These are phyloP conservation scores for Platerodrilus igneus DNA, from an alignment of 2,888 invertebrate genomes.

Conservation along the genomic window DNA sequence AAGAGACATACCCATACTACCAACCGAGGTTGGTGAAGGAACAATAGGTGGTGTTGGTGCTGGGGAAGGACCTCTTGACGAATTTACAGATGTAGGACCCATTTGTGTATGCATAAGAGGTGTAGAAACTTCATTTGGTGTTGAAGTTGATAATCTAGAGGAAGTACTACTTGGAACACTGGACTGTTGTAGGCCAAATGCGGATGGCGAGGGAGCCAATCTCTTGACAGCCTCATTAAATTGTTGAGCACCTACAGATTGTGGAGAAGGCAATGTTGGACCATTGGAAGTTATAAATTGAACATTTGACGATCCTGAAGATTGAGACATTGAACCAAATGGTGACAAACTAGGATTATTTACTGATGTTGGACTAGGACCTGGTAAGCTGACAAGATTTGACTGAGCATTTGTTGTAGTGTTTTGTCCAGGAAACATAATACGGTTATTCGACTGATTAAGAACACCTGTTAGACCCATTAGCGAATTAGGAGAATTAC, in stretches of 20 bases:
- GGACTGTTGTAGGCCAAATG: constrained; percentile 37
- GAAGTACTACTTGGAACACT: constrained; percentile 41
- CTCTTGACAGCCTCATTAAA: constrained; percentile 60
- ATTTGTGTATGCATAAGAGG: constrained; percentile 54
- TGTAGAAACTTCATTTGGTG: constrained; percentile 54
- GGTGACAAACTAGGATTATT: constrained; percentile 62
- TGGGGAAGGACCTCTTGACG: constrained; percentile 55
- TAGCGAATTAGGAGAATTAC: constrained; percentile 60
- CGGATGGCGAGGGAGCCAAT: constrained; percentile 47
- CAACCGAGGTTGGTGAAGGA: constrained; percentile 44
- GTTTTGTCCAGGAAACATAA: constrained; percentile 46
- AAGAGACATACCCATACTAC: constrained; percentile 46
- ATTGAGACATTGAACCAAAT: constrained; percentile 59
- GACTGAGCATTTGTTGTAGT: constrained; percentile 49
- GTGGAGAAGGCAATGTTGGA: constrained; percentile 44
- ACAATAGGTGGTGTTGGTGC: constrained; percentile 50
- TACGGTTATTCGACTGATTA: constrained; percentile 38
- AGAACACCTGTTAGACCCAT: constrained; percentile 28
- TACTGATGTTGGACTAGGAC: constrained; percentile 68
- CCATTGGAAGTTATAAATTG: constrained; percentile 47
- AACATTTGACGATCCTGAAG: constrained; percentile 40
- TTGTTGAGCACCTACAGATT: constrained; percentile 45
- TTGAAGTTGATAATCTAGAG: constrained; percentile 32
- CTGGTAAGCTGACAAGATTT: constrained; percentile 69
- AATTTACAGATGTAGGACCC: constrained; percentile 59